Evolutionary conservation across 2,888 invertebrate genomes (phyloP), one percentile per base, ranked within the genome.

Genomic region (Eubasilissa splendida): DNA sequence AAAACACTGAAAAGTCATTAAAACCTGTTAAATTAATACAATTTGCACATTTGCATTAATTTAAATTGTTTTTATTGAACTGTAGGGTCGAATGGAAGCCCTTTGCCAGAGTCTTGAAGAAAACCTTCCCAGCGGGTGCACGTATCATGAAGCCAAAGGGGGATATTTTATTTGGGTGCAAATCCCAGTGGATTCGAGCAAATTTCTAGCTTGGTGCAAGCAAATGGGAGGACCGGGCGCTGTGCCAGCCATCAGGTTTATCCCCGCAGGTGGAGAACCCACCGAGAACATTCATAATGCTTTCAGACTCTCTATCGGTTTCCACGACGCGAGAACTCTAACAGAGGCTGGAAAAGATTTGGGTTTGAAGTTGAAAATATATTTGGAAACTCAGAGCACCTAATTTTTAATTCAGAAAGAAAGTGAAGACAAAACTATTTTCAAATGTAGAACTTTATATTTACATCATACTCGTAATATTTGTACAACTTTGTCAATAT

Each of bases 81-180:
- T 80, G 2, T 71, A 88, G 88, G 88, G 88, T 82, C 88, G 92
- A 76, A 89, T 91, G 88, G 83, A 85, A 76, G 87, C 86, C 53
- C 85, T 89, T 56, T 88, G 89, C 84, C 85, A 87, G 4, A 85
- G 88, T 31, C 86, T 92, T 11, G 86, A 87, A 53, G 84, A 86
- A 54, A 85, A 88, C 82, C 85, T 92, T 65, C 92, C 91, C 9
- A 56, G 80, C 0, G 85, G 85, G 22, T 91, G 92, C 84, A 86
- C 84, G 0, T 89, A 90, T 84, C 79, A 85, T 1, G 85, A 86
- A 66, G 90, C 92, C 4, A 82, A 85, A 83, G 93, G 93, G 2
- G 93, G 93, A 10, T 93, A 92, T 84, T 93, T 93, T 82, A 86
- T 93, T 66, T 93, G 93, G 93, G 86, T 93, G 74, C 86, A 87